Percentiles rank a stretch among this genome's conserved stretches.
phyloP scores from a whole-genome alignment of 2,888 invertebrate species.

The Tetropium fuscum region DNA sequence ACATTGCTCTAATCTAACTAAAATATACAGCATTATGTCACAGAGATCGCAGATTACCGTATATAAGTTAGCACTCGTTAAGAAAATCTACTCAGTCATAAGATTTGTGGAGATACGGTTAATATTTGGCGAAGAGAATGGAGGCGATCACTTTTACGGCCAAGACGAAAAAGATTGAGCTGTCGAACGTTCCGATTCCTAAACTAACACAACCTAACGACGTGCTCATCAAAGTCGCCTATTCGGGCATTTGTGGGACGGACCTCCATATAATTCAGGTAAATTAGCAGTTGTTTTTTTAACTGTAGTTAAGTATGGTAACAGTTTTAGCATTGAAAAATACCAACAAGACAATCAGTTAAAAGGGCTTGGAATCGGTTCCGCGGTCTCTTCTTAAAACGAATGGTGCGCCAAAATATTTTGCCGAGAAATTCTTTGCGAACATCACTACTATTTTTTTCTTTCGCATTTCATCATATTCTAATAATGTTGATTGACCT shows the following conservation, averaged over 20 bases:
- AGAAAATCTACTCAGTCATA: neutral
- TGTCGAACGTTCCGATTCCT: conserved; percentile 67
- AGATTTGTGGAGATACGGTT: neutral
- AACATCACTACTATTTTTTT: too few species aligned
- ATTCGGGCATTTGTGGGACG: conserved; percentile 79
- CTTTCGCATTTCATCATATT: too few species aligned
- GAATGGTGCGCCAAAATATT: too few species aligned
- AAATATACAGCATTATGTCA: neutral
- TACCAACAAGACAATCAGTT: too few species aligned
- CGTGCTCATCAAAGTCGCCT: conserved; percentile 76
- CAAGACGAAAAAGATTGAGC: conserved; percentile 64
- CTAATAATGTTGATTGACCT: too few species aligned
- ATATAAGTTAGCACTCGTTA: neutral
- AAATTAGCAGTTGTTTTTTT: too few species aligned
- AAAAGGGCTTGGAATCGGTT: too few species aligned
- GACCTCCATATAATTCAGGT: conserved; percentile 80
- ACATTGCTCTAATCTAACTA: neutral
- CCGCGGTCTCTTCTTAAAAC: too few species aligned
- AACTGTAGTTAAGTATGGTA: too few species aligned
- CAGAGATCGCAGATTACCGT: too few species aligned
- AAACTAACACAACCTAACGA: conserved; percentile 68
- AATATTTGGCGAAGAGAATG: conserved; percentile 64
- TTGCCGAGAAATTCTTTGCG: too few species aligned
- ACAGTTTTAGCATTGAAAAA: too few species aligned
- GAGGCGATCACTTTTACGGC: conserved; percentile 72